Conservation (phyloP, 2,797 vertebrate genomes). For the Dendrocincla tyrannina region DNA sequence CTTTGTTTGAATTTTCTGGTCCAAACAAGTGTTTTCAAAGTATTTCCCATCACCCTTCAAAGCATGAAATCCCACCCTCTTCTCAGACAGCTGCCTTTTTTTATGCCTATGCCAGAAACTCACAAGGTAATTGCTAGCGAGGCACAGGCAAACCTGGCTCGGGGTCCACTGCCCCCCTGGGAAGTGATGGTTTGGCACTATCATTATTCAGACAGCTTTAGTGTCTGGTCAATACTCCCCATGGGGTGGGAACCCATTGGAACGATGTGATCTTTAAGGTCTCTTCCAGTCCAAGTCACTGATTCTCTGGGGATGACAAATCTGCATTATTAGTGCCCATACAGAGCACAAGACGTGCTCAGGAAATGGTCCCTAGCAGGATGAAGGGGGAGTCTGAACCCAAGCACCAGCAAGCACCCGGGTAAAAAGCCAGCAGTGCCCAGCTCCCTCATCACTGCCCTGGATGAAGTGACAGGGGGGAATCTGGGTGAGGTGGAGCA, state of each 20-base stretch:
- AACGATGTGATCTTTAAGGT: background rate
- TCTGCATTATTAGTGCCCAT: rapidly evolving
- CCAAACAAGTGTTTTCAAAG: background rate
- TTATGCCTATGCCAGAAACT: background rate
- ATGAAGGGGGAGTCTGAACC: background rate
- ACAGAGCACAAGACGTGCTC: background rate
- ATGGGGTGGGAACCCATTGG: background rate
- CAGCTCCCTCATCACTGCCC: background rate
- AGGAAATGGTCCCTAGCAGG: background rate
- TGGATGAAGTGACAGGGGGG: background rate
- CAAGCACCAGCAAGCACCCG: background rate
- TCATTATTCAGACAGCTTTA: background rate
- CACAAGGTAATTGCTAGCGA: background rate
- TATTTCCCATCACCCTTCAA: background rate
- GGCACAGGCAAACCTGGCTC: rapidly evolving
- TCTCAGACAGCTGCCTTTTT: background rate
- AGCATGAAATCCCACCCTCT: background rate
- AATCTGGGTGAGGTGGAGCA: background rate
- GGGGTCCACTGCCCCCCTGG: background rate
- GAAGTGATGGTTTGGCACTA: background rate
- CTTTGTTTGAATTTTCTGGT: background rate
- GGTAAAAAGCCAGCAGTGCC: background rate
- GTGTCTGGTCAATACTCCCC: background rate
- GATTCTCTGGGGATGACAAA: background rate
- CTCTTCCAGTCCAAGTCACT: background rate